A percentile compares a stretch with the other conserved stretches of the same genome.
These are phyloP conservation scores for Circaetus gallicus DNA, from an alignment of 2,113 vertebrate genomes.

Conservation along the genomic window DNA sequence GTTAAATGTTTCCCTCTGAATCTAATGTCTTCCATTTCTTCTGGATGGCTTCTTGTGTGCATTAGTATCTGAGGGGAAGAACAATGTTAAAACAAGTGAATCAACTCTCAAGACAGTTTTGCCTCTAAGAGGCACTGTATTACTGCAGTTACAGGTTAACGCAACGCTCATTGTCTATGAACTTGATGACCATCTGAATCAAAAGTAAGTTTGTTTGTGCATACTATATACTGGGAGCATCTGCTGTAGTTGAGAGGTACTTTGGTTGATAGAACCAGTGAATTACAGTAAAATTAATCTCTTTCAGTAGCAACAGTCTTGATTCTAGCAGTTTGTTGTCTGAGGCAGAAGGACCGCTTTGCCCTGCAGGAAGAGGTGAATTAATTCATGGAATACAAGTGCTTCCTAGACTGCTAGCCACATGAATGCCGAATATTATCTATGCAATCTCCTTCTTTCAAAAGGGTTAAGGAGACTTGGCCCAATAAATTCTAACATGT, in stretches of 20 bases:
- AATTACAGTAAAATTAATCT: background rate
- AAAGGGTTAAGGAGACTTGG: background rate
- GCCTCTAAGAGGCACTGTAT: background rate
- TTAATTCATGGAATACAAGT: background rate
- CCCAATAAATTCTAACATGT: background rate
- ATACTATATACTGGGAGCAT: background rate
- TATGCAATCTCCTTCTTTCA: background rate
- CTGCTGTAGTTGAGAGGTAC: background rate
- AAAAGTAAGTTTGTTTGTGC: background rate
- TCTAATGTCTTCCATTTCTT: background rate
- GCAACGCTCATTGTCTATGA: accelerated
- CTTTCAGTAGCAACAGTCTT: background rate
- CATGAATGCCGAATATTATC: background rate
- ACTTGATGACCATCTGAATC: background rate
- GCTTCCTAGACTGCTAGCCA: background rate
- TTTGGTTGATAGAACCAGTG: background rate
- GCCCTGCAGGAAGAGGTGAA: background rate
- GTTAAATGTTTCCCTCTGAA: background rate
- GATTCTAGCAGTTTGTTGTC: background rate
- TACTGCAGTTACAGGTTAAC: background rate
- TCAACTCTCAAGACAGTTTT: background rate
- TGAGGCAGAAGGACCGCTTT: background rate
- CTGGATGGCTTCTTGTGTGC: background rate
- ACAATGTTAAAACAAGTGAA: background rate
- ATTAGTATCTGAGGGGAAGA: background rate